phyloP scores from a whole-genome alignment of 2,113 vertebrate species.

The Archocentrus centrarchus region DNA sequence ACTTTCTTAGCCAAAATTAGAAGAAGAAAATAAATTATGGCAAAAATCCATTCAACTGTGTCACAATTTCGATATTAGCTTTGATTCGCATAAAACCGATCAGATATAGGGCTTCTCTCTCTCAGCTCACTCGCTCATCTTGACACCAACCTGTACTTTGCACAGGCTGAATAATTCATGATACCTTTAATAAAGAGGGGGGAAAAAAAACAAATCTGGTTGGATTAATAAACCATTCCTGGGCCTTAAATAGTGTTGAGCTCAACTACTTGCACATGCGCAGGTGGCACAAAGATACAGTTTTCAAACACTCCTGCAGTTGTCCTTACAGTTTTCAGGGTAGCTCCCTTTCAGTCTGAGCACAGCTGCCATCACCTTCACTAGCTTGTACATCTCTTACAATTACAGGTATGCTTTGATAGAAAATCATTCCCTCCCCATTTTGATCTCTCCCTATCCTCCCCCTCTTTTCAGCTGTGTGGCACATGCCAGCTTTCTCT shows the following conservation, averaged over 20 bases:
- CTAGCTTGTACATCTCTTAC: constrained; percentile 7
- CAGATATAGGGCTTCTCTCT: neutral
- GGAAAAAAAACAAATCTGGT: neutral
- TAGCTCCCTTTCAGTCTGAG: constrained; percentile 12
- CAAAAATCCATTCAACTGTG: neutral
- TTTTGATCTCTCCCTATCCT: constrained; percentile 22
- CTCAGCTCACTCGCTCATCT: constrained; percentile 7
- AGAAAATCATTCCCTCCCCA: constrained; percentile 26
- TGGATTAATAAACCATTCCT: neutral
- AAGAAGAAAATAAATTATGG: neutral
- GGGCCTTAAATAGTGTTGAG: neutral
- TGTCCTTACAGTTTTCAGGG: constrained; percentile 13
- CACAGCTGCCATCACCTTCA: neutral
- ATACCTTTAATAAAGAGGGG: neutral
- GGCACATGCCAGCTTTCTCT: constrained; percentile 70
- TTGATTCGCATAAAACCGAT: constrained; percentile 1
- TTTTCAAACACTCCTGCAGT: constrained; percentile 7
- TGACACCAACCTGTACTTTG: neutral
- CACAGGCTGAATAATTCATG: constrained; percentile 3
- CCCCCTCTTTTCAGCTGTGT: constrained; percentile 35
- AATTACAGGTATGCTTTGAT: constrained; percentile 46
- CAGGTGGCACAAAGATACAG: neutral
- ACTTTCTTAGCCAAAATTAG: neutral
- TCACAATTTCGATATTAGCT: constrained; percentile 1
- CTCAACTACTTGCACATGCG: neutral